phyloP scores from a whole-genome alignment of 2,113 vertebrate genomes.

The Zootoca vivipara region DNA sequence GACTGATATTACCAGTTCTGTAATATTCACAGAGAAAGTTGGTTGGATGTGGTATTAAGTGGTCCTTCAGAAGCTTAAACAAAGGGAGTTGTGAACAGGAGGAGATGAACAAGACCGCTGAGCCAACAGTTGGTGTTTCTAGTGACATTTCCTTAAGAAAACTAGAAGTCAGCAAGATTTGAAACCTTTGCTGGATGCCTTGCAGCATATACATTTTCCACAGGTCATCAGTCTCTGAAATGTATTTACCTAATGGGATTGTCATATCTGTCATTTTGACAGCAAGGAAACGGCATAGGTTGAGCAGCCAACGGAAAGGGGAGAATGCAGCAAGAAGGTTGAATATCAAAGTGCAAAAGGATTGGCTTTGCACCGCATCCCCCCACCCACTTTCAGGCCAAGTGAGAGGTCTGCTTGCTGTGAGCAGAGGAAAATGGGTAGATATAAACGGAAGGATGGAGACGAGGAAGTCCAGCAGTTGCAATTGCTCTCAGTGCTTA shows the following conservation, averaged over 20 bases:
- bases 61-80: neutral
- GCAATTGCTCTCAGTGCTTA: neutral
- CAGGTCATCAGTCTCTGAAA: neutral
- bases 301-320: neutral
- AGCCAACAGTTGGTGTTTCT: constrained; percentile 2
- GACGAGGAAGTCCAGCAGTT: neutral
- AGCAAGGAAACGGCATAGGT: neutral
- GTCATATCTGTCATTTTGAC: constrained; percentile 4
- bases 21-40: neutral
- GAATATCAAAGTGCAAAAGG: constrained; percentile 1
- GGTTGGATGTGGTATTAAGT: neutral
- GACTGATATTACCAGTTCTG: neutral
- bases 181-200: neutral
- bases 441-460: neutral
- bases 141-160: constrained; percentile 17
- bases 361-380: too few species aligned
- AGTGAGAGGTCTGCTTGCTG: neutral
- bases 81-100: neutral
- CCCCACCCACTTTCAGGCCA: too few species aligned
- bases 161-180: constrained; percentile 8
- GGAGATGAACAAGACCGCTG: neutral
- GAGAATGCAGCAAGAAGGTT: neutral
- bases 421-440: neutral
- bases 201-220: neutral
- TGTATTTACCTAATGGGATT: constrained; percentile 10